Conservation (phyloP, 2,113 vertebrate species). For the Neodon shergylaensis region DNA sequence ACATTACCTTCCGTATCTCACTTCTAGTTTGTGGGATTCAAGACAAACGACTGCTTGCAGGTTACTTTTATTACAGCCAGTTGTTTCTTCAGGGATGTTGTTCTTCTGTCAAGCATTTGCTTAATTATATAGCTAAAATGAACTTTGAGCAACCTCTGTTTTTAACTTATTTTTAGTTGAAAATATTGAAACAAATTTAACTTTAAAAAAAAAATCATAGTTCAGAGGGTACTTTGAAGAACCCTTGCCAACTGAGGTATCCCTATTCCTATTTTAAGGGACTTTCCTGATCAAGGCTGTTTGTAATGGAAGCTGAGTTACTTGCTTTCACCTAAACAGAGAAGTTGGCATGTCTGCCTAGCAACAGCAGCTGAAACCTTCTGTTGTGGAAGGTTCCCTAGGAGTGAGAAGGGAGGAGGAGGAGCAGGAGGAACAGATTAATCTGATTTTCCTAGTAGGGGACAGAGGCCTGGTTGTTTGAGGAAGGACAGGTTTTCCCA, state of each 20-base stretch:
- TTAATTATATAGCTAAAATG: constrained; percentile 45
- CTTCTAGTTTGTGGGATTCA: not conserved
- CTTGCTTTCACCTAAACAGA: constrained; percentile 64
- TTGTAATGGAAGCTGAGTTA: constrained; percentile 50
- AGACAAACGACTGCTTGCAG: constrained; percentile 34
- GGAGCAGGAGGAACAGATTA: constrained; percentile 6
- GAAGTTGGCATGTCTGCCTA: constrained; percentile 74
- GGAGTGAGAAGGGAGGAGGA: constrained; percentile 38
- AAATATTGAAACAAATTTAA: constrained; percentile 15
- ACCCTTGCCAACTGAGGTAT: constrained; percentile 14
- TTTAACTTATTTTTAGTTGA: not conserved
- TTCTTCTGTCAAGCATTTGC: constrained; percentile 39
- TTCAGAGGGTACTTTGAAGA: constrained; percentile 3
- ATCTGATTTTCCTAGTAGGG: constrained; percentile 11
- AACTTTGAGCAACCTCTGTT: not conserved
- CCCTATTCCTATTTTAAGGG: constrained; percentile 43
- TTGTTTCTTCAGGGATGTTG: constrained; percentile 44
- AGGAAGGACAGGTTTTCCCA: not conserved
- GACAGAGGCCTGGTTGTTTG: not conserved
- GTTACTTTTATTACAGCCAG: constrained; percentile 58
- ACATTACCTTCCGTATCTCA: constrained; percentile 13
- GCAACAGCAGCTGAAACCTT: constrained; percentile 73
- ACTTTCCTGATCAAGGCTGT: constrained; percentile 50
- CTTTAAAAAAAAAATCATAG: constrained; percentile 48
- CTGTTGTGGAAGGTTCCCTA: constrained; percentile 72